Evolutionary conservation across 1,140 invertebrate genomes (phyloP).

Genomic region (Choristoneura fumiferana): DNA sequence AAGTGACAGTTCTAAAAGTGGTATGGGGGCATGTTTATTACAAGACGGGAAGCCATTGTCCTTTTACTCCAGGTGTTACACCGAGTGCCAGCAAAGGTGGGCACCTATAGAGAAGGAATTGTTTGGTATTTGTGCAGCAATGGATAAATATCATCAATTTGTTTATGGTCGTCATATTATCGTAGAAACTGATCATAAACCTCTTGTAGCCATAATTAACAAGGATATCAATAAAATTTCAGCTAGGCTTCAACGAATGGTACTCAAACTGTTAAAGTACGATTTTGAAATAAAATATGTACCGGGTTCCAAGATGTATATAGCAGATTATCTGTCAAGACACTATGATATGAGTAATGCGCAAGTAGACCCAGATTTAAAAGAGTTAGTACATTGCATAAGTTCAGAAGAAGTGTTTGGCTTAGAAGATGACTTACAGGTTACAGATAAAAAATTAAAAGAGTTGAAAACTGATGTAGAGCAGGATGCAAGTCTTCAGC

Average conservation of each 20-base stretch:
- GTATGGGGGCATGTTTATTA: not conserved
- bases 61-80: not conserved
- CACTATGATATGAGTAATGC: not conserved
- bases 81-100: not conserved
- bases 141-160: conserved; percentile 3
- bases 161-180: not conserved
- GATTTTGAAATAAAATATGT: not conserved
- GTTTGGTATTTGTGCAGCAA: not conserved
- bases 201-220: not conserved
- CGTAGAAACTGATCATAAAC: not conserved
- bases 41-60: not conserved
- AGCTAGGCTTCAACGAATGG: not conserved
- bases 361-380: not conserved
- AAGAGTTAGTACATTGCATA: not conserved
- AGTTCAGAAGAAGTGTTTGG: not conserved
- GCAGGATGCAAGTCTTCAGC: not conserved
- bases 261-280: not conserved
- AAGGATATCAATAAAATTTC: conserved; percentile 2
- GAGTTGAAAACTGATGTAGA: not conserved
- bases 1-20: not conserved
- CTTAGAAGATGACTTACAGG: not conserved
- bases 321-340: not conserved
- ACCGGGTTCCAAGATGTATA: not conserved
- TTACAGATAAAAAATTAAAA: not conserved
- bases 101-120: not conserved